These are phyloP conservation scores for Malacoctenus gilli DNA, from an alignment of 2,797 vertebrate genomes.

Conservation along the genomic window DNA sequence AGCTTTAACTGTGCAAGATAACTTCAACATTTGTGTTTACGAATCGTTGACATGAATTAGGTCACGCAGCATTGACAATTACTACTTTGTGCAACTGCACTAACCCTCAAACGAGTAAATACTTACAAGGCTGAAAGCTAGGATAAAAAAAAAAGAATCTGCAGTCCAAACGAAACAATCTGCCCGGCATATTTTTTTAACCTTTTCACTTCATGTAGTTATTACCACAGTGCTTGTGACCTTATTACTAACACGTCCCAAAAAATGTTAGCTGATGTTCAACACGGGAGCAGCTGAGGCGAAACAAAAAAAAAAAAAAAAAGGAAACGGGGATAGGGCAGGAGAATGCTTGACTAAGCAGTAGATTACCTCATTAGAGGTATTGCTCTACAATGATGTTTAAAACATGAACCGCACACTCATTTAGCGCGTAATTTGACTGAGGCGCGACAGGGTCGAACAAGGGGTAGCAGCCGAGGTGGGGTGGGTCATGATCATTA, in stretches of 20 bases:
- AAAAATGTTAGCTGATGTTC: slow-evolving; percentile 62
- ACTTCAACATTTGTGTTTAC: too few species aligned
- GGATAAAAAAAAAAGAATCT: too few species aligned
- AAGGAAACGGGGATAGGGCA: slow-evolving; percentile 29
- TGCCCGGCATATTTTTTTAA: slow-evolving; percentile 1
- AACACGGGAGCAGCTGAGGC: slow-evolving; percentile 48
- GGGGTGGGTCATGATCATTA: slow-evolving; percentile 61
- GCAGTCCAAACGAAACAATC: neutral
- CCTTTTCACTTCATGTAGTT: slow-evolving; percentile 12
- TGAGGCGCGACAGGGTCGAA: slow-evolving; percentile 60
- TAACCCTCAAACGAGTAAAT: too few species aligned
- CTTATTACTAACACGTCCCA: slow-evolving; percentile 63
- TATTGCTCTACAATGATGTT: slow-evolving; percentile 69
- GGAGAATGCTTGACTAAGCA: slow-evolving; percentile 75
- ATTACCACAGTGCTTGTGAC: slow-evolving; percentile 63
- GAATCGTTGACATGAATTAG: too few species aligned
- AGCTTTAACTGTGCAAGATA: too few species aligned
- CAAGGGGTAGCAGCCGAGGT: slow-evolving; percentile 50
- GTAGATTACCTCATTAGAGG: slow-evolving; percentile 76
- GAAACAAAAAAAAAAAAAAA: too few species aligned
- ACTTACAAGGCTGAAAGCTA: too few species aligned
- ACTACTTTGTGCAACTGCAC: too few species aligned
- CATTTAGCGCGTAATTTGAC: slow-evolving; percentile 73
- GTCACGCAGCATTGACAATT: too few species aligned
- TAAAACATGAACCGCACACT: slow-evolving; percentile 80